Evolutionary conservation across 1,140 invertebrate genomes (phyloP).

Genomic region (Drosophila ercepeae): DNA sequence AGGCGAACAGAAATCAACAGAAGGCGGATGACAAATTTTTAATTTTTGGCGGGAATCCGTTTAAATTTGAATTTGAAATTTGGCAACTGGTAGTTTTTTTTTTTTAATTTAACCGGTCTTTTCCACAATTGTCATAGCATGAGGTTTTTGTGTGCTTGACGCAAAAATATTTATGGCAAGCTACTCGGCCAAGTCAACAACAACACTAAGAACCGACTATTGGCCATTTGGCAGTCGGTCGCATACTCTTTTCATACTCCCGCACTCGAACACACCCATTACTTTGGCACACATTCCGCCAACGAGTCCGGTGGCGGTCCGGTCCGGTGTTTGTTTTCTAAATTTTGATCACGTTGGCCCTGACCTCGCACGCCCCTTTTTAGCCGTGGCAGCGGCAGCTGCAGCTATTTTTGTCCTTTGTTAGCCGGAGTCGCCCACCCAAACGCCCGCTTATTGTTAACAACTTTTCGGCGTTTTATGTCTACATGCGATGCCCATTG

Average conservation of each 20-base stretch:
- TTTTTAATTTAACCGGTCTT: too few relatives aligned
- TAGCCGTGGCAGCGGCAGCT: constrained; percentile 10
- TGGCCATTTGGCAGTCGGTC: constrained; percentile 60
- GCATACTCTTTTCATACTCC: constrained; percentile 5
- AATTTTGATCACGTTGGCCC: constrained; percentile 70
- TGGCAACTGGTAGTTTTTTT: too few relatives aligned
- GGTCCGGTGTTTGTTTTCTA: constrained; percentile 58
- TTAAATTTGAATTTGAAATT: too few relatives aligned
- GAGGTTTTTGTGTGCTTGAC: constrained; percentile 69
- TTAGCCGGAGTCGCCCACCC: neutral
- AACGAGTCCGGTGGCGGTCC: constrained; percentile 38
- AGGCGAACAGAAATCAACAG: too few relatives aligned
- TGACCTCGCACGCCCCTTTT: constrained; percentile 8
- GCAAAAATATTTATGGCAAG: constrained; percentile 74
- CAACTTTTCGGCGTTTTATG: constrained; percentile 46
- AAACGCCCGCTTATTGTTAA: constrained; percentile 50
- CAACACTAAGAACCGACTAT: constrained; percentile 41
- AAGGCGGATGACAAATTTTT: too few relatives aligned
- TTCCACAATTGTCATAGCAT: constrained; percentile 16
- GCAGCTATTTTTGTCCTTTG: constrained; percentile 42
- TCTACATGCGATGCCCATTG: constrained; percentile 31
- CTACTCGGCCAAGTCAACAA: constrained; percentile 8
- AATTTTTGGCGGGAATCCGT: too few relatives aligned
- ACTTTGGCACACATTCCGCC: constrained; percentile 46
- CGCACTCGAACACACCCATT: constrained; percentile 11